Evolutionary conservation across 2,888 invertebrate species (phyloP), one percentile per base, ranked within the genome.

Genomic region (Aleiodes testaceus): DNA sequence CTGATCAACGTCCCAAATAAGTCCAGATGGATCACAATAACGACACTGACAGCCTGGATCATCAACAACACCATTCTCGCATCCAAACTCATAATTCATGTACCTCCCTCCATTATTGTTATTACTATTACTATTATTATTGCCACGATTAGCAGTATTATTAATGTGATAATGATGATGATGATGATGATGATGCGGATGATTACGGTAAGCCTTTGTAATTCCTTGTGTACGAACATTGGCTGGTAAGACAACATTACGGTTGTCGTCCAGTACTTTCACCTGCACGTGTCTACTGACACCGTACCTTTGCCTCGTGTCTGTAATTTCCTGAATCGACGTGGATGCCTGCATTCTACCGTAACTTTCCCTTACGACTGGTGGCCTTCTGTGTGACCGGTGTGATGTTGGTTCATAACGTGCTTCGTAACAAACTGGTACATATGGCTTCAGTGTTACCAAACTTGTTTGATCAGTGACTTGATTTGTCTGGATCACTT

Each of bases 1-100:
- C 44, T 91, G 90, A 83, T 93, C 92, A 16, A 92, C 90, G 85
- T 93, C 93, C 94, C 94, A 94, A 77, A 93, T 92, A 85, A 92
- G 91, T 66, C 93, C 92, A 20, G 92, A 90, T 0, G 93, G 93
- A 83, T 94, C 93, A 87, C 94, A 94, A 80, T 93, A 93, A 61
- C 92, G 91, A 86, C 94, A 94, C 88, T 93, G 93, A 87, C 93
- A 93, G 3, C 81, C 79, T 55, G 78, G 75, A 53, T 82, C 80
- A 20, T 85, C 83, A 16, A 78, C 79, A 50, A 79, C 63, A 36
- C 47, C 52, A 2, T 81, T 80, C 47, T 84, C 83, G 73, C 85
- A 84, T n/a, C 30, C 47, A 36, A 64, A 45, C 26, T 74, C 70
- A 36, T 73, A 70, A 36, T 74, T 74, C 3, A 71, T 55, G 30